These are phyloP conservation scores for Plectus sambesii DNA, from an alignment of 1,140 invertebrate species.

Conservation along the genomic window DNA sequence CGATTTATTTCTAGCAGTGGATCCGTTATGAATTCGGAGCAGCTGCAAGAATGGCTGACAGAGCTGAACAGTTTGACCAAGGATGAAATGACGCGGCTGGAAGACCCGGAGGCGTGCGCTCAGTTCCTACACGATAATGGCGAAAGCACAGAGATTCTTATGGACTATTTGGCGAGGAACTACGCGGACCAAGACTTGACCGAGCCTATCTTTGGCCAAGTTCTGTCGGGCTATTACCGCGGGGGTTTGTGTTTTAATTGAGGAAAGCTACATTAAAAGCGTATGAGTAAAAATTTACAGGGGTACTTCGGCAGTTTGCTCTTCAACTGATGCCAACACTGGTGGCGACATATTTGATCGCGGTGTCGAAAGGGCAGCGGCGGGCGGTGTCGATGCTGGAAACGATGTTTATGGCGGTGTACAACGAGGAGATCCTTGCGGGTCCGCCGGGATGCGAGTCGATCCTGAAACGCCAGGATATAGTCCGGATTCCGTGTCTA, in stretches of 20 bases:
- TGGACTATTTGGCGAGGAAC: slow-evolving; percentile 35
- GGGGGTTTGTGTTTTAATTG: slow-evolving; percentile 22
- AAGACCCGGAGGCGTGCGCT: slow-evolving; percentile 12
- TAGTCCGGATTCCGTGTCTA: slow-evolving; percentile 33
- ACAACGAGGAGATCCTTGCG: slow-evolving; percentile 43
- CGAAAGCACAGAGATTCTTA: slow-evolving; percentile 26
- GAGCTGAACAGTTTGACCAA: too few species aligned
- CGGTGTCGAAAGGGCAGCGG: slow-evolving; percentile 29
- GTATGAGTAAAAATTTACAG: too few species aligned
- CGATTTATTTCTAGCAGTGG: too few species aligned
- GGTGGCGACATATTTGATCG: slow-evolving; percentile 27
- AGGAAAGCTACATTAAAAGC: background rate
- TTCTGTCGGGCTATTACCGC: slow-evolving; percentile 40
- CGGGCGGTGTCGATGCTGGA: slow-evolving; percentile 33
- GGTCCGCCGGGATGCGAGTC: slow-evolving; percentile 25
- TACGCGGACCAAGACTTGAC: slow-evolving; percentile 35
- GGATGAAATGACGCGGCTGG: slow-evolving; percentile 2
- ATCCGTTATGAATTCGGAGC: slow-evolving; percentile 27
- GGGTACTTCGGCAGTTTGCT: slow-evolving; percentile 31
- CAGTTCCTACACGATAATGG: slow-evolving; percentile 16
- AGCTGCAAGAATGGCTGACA: slow-evolving; percentile 17
- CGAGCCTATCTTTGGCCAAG: slow-evolving; percentile 37
- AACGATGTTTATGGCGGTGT: slow-evolving; percentile 39
- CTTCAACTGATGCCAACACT: slow-evolving; percentile 37
- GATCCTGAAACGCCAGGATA: slow-evolving; percentile 34